Percentiles rank a stretch among this genome's conserved stretches.
phyloP scores from a whole-genome alignment of 1,140 invertebrate species.

The Drosophila kikkawai region DNA sequence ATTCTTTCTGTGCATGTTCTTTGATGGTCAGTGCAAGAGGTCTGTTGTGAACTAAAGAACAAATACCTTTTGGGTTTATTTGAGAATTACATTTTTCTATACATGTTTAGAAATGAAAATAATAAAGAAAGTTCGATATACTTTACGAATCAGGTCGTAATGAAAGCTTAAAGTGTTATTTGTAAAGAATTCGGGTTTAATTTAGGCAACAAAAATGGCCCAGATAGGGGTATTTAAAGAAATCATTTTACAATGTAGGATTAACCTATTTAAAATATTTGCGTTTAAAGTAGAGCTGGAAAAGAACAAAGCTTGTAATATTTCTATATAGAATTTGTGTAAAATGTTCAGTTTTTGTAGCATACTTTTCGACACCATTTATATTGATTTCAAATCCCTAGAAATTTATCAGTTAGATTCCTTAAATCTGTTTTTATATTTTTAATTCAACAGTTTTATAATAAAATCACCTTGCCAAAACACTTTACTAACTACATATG shows the following conservation, averaged over 20 bases:
- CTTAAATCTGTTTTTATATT: too few species aligned
- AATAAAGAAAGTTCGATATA: neutral
- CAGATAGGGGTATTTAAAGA: neutral
- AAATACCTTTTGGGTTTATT: neutral
- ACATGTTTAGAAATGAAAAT: neutral
- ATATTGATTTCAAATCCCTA: neutral
- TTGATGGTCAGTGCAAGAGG: constrained; percentile 31
- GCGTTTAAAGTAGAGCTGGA: neutral
- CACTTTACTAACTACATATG: too few species aligned
- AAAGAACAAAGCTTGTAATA: neutral
- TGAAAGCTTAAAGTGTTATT: neutral
- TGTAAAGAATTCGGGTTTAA: neutral
- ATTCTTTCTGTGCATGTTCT: neutral
- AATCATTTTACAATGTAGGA: neutral
- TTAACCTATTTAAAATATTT: neutral
- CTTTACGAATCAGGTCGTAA: too few species aligned
- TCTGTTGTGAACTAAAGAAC: neutral
- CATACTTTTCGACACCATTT: neutral
- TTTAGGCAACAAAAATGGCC: neutral
- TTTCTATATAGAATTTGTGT: neutral
- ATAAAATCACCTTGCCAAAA: neutral
- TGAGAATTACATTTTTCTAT: neutral
- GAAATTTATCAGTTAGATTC: neutral
- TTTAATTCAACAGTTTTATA: neutral
- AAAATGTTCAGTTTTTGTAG: neutral